These are phyloP conservation scores for Dicycla oo DNA, from an alignment of 2,888 invertebrate genomes.

Conservation along the genomic window DNA sequence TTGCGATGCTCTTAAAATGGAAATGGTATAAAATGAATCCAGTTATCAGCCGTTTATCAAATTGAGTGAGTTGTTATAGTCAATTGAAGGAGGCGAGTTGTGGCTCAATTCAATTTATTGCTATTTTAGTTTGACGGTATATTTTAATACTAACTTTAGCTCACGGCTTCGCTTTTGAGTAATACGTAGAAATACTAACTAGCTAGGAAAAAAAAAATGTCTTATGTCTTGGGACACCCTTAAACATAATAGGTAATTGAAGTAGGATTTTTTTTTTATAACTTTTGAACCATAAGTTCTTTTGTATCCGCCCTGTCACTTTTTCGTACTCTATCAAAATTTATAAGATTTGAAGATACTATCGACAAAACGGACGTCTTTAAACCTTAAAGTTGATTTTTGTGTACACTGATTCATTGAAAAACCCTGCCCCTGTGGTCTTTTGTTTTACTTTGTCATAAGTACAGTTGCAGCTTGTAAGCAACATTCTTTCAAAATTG, in stretches of 20 bases:
- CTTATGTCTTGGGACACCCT: too few relatives aligned
- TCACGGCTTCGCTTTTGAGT: neutral
- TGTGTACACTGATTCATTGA: too few relatives aligned
- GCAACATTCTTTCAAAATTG: too few relatives aligned
- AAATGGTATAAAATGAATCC: conserved; percentile 32
- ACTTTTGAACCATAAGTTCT: neutral
- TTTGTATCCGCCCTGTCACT: neutral
- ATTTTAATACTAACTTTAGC: conserved; percentile 5
- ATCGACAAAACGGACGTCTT: too few relatives aligned
- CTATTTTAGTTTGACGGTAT: conserved; percentile 43
- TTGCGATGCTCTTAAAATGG: conserved; percentile 37
- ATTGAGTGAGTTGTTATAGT: conserved; percentile 50
- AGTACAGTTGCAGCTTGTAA: too few relatives aligned
- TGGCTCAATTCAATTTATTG: conserved; percentile 47
- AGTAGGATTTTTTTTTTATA: neutral
- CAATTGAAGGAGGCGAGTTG: conserved; percentile 47
- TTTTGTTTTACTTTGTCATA: too few relatives aligned
- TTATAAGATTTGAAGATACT: neutral
- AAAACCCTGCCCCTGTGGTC: too few relatives aligned
- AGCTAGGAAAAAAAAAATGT: too few relatives aligned
- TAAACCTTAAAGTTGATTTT: too few relatives aligned
- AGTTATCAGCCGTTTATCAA: conserved; percentile 51
- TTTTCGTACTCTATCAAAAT: neutral
- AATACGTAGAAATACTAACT: neutral
- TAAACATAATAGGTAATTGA: too few relatives aligned